phyloP scores from a whole-genome alignment of 2,797 vertebrate genomes.

The Helostoma temminkii region DNA sequence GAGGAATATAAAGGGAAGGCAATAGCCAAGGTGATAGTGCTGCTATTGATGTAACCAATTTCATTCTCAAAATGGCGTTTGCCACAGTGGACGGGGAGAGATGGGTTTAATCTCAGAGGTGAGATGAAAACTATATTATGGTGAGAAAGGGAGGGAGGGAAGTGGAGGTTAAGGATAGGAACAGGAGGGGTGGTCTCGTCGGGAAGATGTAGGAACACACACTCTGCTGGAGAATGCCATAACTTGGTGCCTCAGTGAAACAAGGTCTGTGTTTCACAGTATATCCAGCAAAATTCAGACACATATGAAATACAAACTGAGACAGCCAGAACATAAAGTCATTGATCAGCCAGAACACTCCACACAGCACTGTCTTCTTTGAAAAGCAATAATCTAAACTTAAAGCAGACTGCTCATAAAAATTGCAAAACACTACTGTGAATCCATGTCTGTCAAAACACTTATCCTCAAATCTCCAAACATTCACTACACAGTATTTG shows the following conservation, averaged over 20 bases:
- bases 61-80: slow-evolving; percentile 86
- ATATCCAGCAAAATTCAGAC: slow-evolving; percentile 27
- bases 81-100: slow-evolving; percentile 81
- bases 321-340: slow-evolving; percentile 24
- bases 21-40: slow-evolving; percentile 82
- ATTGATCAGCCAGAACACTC: slow-evolving; percentile 24
- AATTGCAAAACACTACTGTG: slow-evolving; percentile 31
- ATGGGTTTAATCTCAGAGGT: slow-evolving; percentile 85
- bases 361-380: slow-evolving; percentile 3
- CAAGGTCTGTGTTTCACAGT: slow-evolving; percentile 27
- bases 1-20: slow-evolving; percentile 84
- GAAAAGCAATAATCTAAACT: slow-evolving; percentile 36
- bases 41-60: slow-evolving; percentile 85
- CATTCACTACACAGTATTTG: slow-evolving; percentile 50
- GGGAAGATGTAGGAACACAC: slow-evolving; percentile 47
- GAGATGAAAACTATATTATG: slow-evolving; percentile 86
- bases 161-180: slow-evolving; percentile 49
- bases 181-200: slow-evolving; percentile 59
- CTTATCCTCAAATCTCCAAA: slow-evolving; percentile 54
- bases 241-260: slow-evolving; percentile 34
- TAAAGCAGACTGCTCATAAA: slow-evolving; percentile 42
- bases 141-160: slow-evolving; percentile 59
- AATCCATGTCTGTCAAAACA: slow-evolving; percentile 40
- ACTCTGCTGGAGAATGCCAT: slow-evolving; percentile 28
- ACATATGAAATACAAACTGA: slow-evolving; percentile 18